A percentile compares a stretch with the other conserved stretches of the same genome.
Conservation (phyloP, 2,888 invertebrate species). For the Spilosoma lubricipeda region DNA sequence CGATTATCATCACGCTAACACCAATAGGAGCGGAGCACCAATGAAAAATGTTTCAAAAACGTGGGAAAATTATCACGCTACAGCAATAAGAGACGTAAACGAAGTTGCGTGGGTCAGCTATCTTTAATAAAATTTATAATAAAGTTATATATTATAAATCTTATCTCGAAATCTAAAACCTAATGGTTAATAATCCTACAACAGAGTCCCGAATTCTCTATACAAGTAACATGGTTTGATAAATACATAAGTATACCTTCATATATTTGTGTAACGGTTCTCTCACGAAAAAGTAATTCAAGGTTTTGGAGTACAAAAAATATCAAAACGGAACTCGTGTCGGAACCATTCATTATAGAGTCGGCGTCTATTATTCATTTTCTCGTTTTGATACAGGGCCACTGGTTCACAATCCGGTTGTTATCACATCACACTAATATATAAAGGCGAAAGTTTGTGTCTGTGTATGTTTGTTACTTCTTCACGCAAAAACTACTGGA, state of each 20-base stretch:
- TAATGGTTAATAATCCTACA: background rate
- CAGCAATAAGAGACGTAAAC: no score
- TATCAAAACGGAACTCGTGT: background rate
- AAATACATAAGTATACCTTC: background rate
- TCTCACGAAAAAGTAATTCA: constrained; percentile 9
- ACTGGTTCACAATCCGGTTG: constrained; percentile 6
- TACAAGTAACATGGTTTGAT: background rate
- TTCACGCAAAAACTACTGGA: no score
- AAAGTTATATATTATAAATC: background rate
- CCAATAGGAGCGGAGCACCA: no score
- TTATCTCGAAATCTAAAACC: background rate
- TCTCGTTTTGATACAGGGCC: constrained; percentile 38
- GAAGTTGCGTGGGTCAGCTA: no score
- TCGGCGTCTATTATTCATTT: constrained; percentile 20
- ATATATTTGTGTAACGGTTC: constrained; percentile 2
- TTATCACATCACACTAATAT: no score
- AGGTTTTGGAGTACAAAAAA: constrained; percentile 1
- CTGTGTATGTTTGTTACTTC: no score
- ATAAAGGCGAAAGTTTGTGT: no score
- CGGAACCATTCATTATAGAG: constrained; percentile 29
- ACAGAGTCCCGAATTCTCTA: background rate
- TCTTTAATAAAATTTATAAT: background rate
- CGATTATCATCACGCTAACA: no score
- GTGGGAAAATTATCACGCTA: no score
- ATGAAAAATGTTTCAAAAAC: no score